Evolutionary conservation across 2,113 vertebrate genomes (phyloP), one percentile per base, ranked within the genome.

Genomic region (Passer montanus): DNA sequence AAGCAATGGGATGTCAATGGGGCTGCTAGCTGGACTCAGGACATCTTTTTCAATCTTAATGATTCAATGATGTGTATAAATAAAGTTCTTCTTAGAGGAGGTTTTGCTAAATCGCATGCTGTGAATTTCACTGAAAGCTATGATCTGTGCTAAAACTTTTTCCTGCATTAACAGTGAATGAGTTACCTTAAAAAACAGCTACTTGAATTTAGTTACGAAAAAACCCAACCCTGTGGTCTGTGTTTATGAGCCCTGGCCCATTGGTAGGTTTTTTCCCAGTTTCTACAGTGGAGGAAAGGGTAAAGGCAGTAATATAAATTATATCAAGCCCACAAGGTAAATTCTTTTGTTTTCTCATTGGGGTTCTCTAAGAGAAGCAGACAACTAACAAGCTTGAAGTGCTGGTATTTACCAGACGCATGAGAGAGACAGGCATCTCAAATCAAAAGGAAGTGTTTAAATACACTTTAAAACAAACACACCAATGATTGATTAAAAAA

Each of bases 1-100:
- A 76, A 59, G 0, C 4, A 2, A 22, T 0, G 3, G 31, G 30
- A 60, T 15, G 9, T 30, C 11, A 67, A 1, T 31, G n/a, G 17
- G n/a, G 16, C 24, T 68, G 30, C 47, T 60, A 41, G n/a, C 8
- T 60, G 30, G 28, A 41, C 13, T 68, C 21, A 30, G 21, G 28
- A 23, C 28, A 19, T 44, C 23, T 46, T 52, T 58, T 67, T 44
- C 8, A 43, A 44, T 20, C 19, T 43, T n/a, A 52, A 30, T 33
- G 15, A 58, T 33, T 66, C 31, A 58, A 27, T 37, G 13, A 59
- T 13, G 6, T 23, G 1, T 17, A 46, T 4, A 66, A 81, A 80
- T 31, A 15, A 66, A 75, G 30, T 5, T 43, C 4, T 64, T 59
- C 26, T 58, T n/a, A 6, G 15, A 46, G 22, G 9, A 59, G 9